These are phyloP conservation scores for Germaria angustata DNA, from an alignment of 2,888 invertebrate species.

Conservation along the genomic window DNA sequence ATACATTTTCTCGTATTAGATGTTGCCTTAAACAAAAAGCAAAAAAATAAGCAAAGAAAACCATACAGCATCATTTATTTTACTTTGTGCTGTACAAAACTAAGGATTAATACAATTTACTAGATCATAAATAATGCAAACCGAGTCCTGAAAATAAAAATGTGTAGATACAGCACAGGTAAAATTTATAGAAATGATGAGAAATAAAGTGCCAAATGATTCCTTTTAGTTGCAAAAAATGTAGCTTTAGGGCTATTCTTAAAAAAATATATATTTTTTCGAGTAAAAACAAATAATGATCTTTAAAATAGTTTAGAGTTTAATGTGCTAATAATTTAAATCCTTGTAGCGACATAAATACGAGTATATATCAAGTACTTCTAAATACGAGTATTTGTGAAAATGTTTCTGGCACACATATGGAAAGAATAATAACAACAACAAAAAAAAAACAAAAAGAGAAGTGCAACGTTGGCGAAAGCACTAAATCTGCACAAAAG, in stretches of 20 bases:
- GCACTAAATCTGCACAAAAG: slow-evolving; percentile 11
- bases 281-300: neutral
- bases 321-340: neutral
- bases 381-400: neutral
- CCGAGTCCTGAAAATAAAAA: slow-evolving; percentile 48
- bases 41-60: too few species aligned
- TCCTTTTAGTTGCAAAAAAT: too few species aligned
- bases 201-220: neutral
- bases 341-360: neutral
- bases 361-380: neutral
- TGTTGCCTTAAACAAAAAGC: too few species aligned
- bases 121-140: slow-evolving; percentile 57
- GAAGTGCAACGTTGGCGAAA: neutral
- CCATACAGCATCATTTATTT: slow-evolving; percentile 31
- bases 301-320: neutral
- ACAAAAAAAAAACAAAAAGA: neutral
- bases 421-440: too few species aligned
- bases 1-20: too few species aligned
- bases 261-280: neutral
- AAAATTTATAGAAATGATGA: neutral
- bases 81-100: slow-evolving; percentile 42
- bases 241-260: too few species aligned
- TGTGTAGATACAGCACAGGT: slow-evolving; percentile 3
- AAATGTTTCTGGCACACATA: slow-evolving; percentile 8
- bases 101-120: slow-evolving; percentile 55